Evolutionary conservation across 2,113 vertebrate species (phyloP).

Genomic region (Mormyrus iriodes): DNA sequence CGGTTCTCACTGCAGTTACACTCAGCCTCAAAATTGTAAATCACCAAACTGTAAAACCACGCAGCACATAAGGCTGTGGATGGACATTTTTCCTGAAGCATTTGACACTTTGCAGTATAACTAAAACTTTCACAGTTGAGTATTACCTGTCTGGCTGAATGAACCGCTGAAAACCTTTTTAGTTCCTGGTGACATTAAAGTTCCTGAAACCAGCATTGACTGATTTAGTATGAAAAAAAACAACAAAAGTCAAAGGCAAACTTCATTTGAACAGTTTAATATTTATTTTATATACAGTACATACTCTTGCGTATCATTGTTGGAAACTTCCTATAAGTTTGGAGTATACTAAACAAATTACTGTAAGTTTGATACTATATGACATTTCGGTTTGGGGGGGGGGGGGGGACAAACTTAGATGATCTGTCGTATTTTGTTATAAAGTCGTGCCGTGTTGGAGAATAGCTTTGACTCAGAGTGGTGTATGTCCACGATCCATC

Average conservation of each 20-base stretch:
- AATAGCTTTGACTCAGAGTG: background rate
- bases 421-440: background rate
- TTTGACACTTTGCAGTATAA: background rate
- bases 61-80: background rate
- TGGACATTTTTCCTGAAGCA: background rate
- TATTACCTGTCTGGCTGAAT: background rate
- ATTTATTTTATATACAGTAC: slow-evolving; percentile 20
- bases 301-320: background rate
- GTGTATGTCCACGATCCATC: background rate
- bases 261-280: slow-evolving; percentile 6
- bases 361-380: background rate
- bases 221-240: background rate
- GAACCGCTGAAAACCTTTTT: background rate
- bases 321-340: background rate
- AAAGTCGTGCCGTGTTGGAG: background rate
- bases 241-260: slow-evolving; percentile 11
- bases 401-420: background rate
- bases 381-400: background rate
- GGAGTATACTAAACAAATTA: slow-evolving; percentile 14
- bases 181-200: background rate
- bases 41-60: background rate
- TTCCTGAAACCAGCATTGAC: background rate
- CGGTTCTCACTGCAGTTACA: background rate
- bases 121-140: background rate
- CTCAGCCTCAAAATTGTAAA: background rate